Conservation (phyloP, 1,140 invertebrate genomes). For the Drosophila guanche region DNA sequence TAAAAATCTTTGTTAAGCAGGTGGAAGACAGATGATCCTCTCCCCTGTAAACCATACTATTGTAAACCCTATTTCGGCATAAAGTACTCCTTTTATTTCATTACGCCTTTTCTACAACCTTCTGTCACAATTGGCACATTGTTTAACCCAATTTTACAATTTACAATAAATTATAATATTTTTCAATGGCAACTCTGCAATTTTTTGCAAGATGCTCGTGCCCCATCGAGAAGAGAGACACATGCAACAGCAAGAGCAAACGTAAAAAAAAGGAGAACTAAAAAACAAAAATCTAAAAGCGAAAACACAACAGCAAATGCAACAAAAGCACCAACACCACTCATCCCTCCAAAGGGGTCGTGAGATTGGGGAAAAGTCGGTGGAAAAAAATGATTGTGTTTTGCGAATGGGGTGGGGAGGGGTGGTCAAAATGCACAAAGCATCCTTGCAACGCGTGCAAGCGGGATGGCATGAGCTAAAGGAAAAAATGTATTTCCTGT, state of each 20-base stretch:
- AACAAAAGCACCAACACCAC: slow-evolving; percentile 23
- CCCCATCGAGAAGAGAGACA: too few relatives aligned
- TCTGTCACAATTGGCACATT: slow-evolving; percentile 16
- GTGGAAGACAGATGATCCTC: too few relatives aligned
- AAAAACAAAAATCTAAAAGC: slow-evolving; percentile 74
- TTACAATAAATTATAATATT: slow-evolving; percentile 62
- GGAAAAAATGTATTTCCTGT: slow-evolving; percentile 75
- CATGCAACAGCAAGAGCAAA: not conserved
- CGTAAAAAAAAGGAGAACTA: slow-evolving; percentile 31
- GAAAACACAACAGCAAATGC: slow-evolving; percentile 48
- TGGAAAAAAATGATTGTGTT: slow-evolving; percentile 56
- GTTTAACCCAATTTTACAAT: slow-evolving; percentile 60
- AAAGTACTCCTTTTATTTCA: not conserved
- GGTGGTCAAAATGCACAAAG: slow-evolving; percentile 61
- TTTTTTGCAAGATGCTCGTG: slow-evolving; percentile 27
- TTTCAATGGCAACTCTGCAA: slow-evolving; percentile 74
- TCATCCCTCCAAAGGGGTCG: slow-evolving; percentile 13
- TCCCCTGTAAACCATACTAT: too few relatives aligned
- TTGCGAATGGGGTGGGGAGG: slow-evolving; percentile 37
- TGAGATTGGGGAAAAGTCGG: slow-evolving; percentile 31
- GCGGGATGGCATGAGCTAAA: slow-evolving; percentile 55
- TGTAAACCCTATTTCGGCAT: too few relatives aligned
- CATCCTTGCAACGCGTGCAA: slow-evolving; percentile 43
- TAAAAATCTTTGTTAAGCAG: too few relatives aligned
- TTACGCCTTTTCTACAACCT: slow-evolving; percentile 3